These are phyloP conservation scores for Sphenodon punctatus DNA, from an alignment of 2,797 vertebrate genomes.

Conservation along the genomic window DNA sequence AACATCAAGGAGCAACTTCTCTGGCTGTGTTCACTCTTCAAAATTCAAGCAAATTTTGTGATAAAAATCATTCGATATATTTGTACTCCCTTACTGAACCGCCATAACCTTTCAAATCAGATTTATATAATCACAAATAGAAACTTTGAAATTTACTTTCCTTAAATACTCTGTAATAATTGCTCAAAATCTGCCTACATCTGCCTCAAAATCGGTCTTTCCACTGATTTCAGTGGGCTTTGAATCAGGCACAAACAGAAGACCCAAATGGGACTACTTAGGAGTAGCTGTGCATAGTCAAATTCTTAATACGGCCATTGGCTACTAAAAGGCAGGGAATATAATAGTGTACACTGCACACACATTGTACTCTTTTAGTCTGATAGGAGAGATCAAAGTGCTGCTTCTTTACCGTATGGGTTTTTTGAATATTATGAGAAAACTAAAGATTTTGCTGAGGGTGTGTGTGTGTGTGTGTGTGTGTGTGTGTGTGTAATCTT, in stretches of 20 bases:
- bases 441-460: constrained; percentile 43
- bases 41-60: too few species aligned
- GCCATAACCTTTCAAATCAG: neutral
- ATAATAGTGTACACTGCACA: constrained; percentile 9
- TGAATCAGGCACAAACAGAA: constrained; percentile 6
- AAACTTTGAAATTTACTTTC: neutral
- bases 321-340: neutral
- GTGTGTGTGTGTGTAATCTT: too few species aligned
- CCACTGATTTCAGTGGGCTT: too few species aligned
- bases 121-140: neutral
- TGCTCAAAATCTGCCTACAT: neutral
- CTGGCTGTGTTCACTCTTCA: too few species aligned
- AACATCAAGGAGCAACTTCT: too few species aligned
- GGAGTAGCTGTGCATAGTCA: constrained; percentile 30
- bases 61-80: too few species aligned
- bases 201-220: too few species aligned
- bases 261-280: neutral
- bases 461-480: too few species aligned
- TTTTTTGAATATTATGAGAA: neutral
- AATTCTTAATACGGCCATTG: constrained; percentile 12
- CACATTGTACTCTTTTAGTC: constrained; percentile 24
- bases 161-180: neutral
- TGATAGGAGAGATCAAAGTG: constrained; percentile 47
- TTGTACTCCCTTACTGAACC: neutral
- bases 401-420: constrained; percentile 44